Evolutionary conservation across 1,140 invertebrate genomes (phyloP).

Genomic region (Aporrectodea caliginosa): DNA sequence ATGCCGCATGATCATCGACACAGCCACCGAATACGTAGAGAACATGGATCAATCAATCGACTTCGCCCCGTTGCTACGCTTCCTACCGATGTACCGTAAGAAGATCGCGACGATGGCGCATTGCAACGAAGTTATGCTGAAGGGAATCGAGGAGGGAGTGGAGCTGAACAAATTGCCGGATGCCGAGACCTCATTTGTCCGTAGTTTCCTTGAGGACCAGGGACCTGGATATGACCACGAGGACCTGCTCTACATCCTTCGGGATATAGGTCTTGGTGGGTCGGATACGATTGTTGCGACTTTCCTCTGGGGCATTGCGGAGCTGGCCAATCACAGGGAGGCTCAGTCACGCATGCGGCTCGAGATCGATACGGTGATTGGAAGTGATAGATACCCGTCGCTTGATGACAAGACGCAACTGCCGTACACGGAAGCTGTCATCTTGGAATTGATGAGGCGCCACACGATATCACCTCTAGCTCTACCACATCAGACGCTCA

Average conservation of each 20-base stretch:
- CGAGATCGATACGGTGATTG: conserved; percentile 49
- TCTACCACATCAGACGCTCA: conserved; percentile 38
- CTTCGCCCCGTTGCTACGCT: background rate
- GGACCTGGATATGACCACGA: background rate
- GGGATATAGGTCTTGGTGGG: conserved; percentile 45
- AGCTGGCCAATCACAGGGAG: conserved; percentile 48
- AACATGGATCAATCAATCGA: background rate
- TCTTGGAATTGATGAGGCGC: conserved; percentile 43
- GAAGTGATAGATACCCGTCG: conserved; percentile 36
- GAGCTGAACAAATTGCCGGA: background rate
- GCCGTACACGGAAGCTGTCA: conserved; percentile 42
- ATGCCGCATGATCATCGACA: background rate
- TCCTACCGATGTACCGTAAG: conserved; percentile 3
- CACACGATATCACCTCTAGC: conserved; percentile 51
- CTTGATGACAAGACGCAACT: conserved; percentile 38
- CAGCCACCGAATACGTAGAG: background rate
- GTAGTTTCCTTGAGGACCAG: background rate
- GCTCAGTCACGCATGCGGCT: conserved; percentile 44
- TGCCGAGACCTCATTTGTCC: background rate
- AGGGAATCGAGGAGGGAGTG: background rate
- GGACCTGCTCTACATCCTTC: background rate
- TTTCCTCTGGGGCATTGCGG: conserved; percentile 48
- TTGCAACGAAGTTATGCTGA: background rate
- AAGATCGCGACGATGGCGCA: background rate
- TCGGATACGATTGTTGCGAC: conserved; percentile 50